A percentile compares a stretch with the other conserved stretches of the same genome.
These are phyloP conservation scores for Drosophila virilis DNA, from an alignment of 1,140 invertebrate genomes.

Conservation along the genomic window DNA sequence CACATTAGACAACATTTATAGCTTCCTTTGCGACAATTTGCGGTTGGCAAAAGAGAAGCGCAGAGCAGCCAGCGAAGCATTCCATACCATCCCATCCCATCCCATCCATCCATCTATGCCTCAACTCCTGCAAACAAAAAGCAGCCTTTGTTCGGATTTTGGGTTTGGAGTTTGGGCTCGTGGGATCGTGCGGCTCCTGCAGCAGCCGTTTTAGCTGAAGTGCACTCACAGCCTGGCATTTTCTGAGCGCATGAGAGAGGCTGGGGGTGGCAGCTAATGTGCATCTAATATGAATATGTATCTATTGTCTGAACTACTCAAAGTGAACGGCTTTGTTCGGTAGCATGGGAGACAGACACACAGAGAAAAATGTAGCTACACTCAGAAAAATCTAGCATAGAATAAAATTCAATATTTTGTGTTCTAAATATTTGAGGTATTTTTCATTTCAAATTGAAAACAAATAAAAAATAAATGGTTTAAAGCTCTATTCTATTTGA, in stretches of 20 bases:
- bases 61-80: constrained; percentile 9
- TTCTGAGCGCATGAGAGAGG: constrained; percentile 36
- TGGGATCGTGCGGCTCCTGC: constrained; percentile 24
- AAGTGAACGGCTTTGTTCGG: constrained; percentile 45
- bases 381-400: not conserved
- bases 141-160: constrained; percentile 41
- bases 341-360: constrained; percentile 37
- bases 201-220: constrained; percentile 24
- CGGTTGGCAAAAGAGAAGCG: constrained; percentile 38
- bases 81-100: not conserved
- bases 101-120: constrained; percentile 39
- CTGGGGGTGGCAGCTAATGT: constrained; percentile 55
- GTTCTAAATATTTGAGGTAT: no score
- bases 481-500: no score
- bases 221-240: constrained; percentile 18
- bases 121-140: constrained; percentile 45
- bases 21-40: constrained; percentile 57
- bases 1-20: constrained; percentile 40
- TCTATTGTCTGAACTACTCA: constrained; percentile 42
- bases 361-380: not conserved
- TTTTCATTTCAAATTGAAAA: no score
- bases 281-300: constrained; percentile 63
- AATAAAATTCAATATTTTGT: no score
- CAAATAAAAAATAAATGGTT: no score
- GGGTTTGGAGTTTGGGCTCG: constrained; percentile 6